These are phyloP conservation scores for Lordiphosa mommai DNA, from an alignment of 1,140 invertebrate species.

Conservation along the genomic window DNA sequence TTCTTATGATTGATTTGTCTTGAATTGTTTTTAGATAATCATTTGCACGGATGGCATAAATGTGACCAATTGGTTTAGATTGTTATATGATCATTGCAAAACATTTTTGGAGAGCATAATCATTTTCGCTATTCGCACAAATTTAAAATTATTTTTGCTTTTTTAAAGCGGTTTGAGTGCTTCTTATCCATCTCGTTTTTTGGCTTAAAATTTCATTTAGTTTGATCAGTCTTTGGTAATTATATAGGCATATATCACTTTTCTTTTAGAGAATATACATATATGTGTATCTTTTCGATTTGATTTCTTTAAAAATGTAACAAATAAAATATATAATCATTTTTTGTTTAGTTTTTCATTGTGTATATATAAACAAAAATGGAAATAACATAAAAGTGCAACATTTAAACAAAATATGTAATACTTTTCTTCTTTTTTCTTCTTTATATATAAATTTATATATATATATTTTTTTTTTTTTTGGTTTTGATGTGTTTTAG, in stretches of 20 bases:
- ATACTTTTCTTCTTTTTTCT: constrained; percentile 33
- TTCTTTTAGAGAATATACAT: constrained; percentile 3
- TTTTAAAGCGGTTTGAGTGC: neutral
- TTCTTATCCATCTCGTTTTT: neutral
- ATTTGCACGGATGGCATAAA: too few relatives aligned
- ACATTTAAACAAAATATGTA: constrained; percentile 59
- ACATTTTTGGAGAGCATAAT: too few relatives aligned
- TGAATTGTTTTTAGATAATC: neutral
- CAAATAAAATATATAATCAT: constrained; percentile 45
- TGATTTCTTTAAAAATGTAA: constrained; percentile 46
- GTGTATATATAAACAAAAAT: constrained; percentile 68
- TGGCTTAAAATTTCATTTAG: neutral
- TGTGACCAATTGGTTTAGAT: too few relatives aligned
- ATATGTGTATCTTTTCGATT: constrained; percentile 21
- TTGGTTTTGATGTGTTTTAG: constrained; percentile 27
- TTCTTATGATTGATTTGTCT: constrained; percentile 4
- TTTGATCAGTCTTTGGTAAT: constrained; percentile 2
- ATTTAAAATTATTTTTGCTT: too few relatives aligned
- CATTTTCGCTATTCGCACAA: too few relatives aligned
- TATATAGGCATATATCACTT: constrained; percentile 4
- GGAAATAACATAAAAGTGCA: constrained; percentile 72
- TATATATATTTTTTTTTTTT: constrained; percentile 17
- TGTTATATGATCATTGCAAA: too few relatives aligned
- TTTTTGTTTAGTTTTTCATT: constrained; percentile 15
- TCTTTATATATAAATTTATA: constrained; percentile 18